These are phyloP conservation scores for Amphiura filiformis DNA, from an alignment of 35 echinoderm and acorn worm species.

Conservation along the genomic window DNA sequence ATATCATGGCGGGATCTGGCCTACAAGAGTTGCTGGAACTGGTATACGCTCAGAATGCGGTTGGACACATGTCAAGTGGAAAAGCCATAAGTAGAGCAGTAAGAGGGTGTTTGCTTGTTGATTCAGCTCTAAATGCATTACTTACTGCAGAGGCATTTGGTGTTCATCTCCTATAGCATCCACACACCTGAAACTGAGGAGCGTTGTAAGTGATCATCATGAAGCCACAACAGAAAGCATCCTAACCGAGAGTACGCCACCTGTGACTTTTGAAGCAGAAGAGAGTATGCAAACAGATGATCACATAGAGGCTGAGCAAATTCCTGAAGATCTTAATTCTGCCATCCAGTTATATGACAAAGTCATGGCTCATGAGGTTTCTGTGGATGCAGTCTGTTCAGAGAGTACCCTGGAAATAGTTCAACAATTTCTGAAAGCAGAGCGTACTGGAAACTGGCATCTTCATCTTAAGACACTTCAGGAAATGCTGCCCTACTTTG, in stretches of 20 bases:
- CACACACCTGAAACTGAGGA: too few relatives aligned
- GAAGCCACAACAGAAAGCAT: too few relatives aligned
- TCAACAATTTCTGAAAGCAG: slow-evolving; percentile 49
- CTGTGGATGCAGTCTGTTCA: background rate
- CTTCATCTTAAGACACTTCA: slow-evolving; percentile 32
- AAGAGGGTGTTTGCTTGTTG: slow-evolving; percentile 38
- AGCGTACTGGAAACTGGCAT: slow-evolving; percentile 56
- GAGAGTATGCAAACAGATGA: too few relatives aligned
- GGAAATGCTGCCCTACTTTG: slow-evolving; percentile 51
- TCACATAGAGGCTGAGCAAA: too few relatives aligned
- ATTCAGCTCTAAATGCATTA: background rate
- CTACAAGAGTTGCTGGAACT: slow-evolving; percentile 47
- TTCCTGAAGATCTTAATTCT: too few relatives aligned
- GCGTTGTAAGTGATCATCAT: too few relatives aligned
- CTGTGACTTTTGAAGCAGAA: too few relatives aligned
- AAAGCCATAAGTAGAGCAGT: slow-evolving; percentile 30
- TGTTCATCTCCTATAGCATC: background rate
- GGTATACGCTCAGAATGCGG: slow-evolving; percentile 41
- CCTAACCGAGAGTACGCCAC: too few relatives aligned
- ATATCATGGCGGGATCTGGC: slow-evolving; percentile 42
- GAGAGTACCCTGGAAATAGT: background rate
- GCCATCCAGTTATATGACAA: background rate
- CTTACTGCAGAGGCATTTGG: background rate
- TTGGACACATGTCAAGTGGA: background rate
- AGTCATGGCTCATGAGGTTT: background rate